Conservation (phyloP, 2,888 invertebrate genomes). For the Sinopyrophorus schimmeli region DNA sequence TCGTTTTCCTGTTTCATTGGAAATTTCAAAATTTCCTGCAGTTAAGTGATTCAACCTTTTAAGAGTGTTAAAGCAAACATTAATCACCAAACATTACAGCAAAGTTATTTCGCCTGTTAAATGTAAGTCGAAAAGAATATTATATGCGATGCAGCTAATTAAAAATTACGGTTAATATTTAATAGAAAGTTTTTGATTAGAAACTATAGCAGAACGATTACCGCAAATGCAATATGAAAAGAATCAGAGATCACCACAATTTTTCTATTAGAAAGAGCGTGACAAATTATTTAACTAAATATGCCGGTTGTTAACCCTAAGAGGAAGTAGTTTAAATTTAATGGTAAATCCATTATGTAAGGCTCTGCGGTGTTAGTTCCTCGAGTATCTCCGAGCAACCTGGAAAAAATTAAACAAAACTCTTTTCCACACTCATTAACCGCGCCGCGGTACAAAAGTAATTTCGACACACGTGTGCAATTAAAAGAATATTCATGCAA, state of each 20-base stretch:
- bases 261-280: conserved; percentile 4
- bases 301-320: conserved; percentile 22
- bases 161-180: no score
- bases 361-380: not conserved
- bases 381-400: not conserved
- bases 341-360: conserved; percentile 17
- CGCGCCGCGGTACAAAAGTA: no score
- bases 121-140: no score
- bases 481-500: conserved; percentile 21
- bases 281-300: conserved; percentile 8
- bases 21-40: no score
- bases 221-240: conserved; percentile 1
- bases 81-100: no score
- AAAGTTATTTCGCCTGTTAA: no score
- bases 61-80: no score
- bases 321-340: conserved; percentile 22
- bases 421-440: not conserved
- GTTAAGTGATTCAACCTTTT: no score
- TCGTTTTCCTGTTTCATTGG: no score
- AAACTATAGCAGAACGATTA: conserved; percentile 13
- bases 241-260: not conserved
- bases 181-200: no score
- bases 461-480: conserved; percentile 12
- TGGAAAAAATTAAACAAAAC: not conserved
- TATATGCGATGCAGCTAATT: no score